Percentiles rank a stretch among this genome's conserved stretches.
These are phyloP conservation scores for Suncus etruscus DNA, from an alignment of 2,113 vertebrate genomes.

Conservation along the genomic window DNA sequence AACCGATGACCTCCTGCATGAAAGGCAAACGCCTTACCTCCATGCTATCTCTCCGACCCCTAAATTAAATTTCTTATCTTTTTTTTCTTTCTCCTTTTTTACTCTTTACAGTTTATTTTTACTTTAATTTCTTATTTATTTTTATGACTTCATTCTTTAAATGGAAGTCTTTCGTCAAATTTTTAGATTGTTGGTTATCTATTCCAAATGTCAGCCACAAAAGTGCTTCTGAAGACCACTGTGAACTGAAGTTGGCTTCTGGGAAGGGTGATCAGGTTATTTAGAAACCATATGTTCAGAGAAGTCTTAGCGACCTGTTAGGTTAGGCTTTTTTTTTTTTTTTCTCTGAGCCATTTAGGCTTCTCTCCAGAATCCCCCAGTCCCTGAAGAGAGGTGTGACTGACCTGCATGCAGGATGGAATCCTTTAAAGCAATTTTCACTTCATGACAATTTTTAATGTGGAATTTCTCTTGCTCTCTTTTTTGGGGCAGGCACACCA, in stretches of 20 bases:
- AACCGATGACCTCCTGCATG: too few species aligned
- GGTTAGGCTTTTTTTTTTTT: background rate
- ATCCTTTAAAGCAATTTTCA: background rate
- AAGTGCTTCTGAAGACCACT: background rate
- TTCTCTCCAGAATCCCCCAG: background rate
- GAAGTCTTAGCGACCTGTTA: background rate
- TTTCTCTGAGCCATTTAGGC: background rate
- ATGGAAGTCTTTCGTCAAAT: background rate
- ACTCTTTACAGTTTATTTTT: constrained; percentile 36
- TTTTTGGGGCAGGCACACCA: too few species aligned
- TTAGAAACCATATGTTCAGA: background rate
- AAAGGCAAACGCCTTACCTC: too few species aligned
- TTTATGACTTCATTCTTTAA: constrained; percentile 8
- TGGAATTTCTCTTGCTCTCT: background rate
- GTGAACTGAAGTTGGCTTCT: background rate
- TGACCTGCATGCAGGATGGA: background rate
- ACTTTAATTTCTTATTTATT: constrained; percentile 10
- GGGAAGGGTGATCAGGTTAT: background rate
- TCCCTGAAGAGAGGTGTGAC: background rate
- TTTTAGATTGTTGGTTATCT: constrained; percentile 13
- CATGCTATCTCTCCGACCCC: too few species aligned
- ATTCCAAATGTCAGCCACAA: background rate
- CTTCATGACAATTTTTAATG: background rate
- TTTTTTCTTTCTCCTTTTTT: background rate
- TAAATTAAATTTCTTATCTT: too few species aligned